Evolutionary conservation across 2,113 vertebrate species (phyloP), one percentile per base, ranked within the genome.

Genomic region (Ceyx melanurus): DNA sequence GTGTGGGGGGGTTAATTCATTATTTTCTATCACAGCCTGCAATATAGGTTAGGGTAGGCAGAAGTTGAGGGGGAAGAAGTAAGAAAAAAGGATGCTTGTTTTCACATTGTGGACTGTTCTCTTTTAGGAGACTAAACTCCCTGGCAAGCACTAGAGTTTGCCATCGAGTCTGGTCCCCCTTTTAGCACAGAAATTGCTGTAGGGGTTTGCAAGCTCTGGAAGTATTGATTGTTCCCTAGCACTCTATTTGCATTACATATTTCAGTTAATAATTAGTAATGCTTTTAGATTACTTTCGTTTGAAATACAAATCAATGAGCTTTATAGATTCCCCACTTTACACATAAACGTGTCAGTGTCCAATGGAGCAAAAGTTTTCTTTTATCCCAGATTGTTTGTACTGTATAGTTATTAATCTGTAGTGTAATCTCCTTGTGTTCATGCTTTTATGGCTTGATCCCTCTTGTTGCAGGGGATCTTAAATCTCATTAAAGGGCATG

Each of bases 181-280:
- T 53, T 81, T 57, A 89, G 61, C 82, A 91, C 77, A 68, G 82
- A 95, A 87, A 92, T 74, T 93, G 90, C 86, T 86, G 21, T 71
- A 64, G n/a, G 45, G 68, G 6, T 31, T 82, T 91, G 56, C 58
- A 68, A 16, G 56, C 22, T 0, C 2, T 5, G 50, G 57, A 42
- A 75, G 11, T 79, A 74, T 91, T 74, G 89, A 89, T 92, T 76
- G 40, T 82, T 88, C 91, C 58, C 50, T 68, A 73, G 53, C 65
- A 45, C 0, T 0, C 16, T 88, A 21, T 88, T 95, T 88, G 64
- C 87, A 28, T 92, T 88, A 61, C 45, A 61, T 80, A 87, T 73
- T 88, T 81, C 50, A 89, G 48, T 93, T 96, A 92, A 96, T 94
- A 94, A 94, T 90, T 84, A 83, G 64, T 73, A 93, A 77, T 89